Evolutionary conservation across 2,797 vertebrate genomes (phyloP).

Genomic region (Pipistrellus kuhlii): DNA sequence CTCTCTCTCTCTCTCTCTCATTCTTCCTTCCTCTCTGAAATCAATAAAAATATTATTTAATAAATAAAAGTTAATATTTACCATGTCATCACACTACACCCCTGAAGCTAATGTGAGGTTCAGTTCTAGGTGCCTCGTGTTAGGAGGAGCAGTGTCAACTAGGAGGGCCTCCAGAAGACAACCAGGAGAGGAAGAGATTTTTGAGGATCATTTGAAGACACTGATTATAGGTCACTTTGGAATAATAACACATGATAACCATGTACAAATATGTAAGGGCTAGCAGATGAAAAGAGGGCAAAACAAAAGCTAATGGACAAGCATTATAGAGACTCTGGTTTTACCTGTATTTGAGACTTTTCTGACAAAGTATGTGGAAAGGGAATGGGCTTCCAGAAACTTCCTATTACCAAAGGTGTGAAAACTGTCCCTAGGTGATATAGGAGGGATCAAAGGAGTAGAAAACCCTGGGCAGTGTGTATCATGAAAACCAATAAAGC

Average conservation of each 20-base stretch:
- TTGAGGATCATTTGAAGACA: background rate
- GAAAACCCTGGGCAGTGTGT: background rate
- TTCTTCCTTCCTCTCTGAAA: too few species aligned
- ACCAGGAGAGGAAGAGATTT: background rate
- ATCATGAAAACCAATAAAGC: background rate
- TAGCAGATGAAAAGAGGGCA: background rate
- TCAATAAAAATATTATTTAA: too few species aligned
- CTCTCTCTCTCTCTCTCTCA: too few species aligned
- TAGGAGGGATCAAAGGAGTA: background rate
- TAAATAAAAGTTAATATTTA: background rate
- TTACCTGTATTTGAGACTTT: slow-evolving; percentile 14
- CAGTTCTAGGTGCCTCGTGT: background rate
- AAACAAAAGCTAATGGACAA: background rate
- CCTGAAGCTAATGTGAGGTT: background rate
- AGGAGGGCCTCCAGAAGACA: background rate
- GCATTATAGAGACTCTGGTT: background rate
- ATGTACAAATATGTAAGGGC: background rate
- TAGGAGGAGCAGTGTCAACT: background rate
- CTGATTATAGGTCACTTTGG: background rate
- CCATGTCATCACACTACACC: background rate
- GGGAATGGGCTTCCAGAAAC: background rate
- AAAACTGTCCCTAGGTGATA: background rate
- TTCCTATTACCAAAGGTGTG: background rate
- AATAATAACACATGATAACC: background rate
- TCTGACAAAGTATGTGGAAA: background rate